Base-by-base conservation (phyloP, 35 echinoderm and acorn worm genomes). In the Anneissia japonica region DNA sequence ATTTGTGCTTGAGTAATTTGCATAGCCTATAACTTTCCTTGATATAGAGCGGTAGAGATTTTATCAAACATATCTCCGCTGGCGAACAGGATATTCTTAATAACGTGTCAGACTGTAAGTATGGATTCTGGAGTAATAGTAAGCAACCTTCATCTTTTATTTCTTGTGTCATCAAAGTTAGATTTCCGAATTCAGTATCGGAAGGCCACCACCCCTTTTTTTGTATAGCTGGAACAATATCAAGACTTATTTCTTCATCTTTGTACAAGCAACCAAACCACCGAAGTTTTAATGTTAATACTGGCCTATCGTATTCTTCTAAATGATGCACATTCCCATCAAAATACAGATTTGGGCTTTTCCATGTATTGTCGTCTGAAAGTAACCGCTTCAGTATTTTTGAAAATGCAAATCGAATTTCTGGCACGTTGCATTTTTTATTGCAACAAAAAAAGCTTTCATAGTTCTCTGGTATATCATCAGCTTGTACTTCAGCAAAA, bases 231-330 rank as follows among this genome's bases (percentile, higher is more conserved):
- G 51, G 51, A 64, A 23, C 51, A 64, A 64, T 64, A 64, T 64
- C 51, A 64, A 64, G 51, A 64, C 51, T 64, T 64, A 64, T 64
- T 64, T 64, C 51, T 64, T 64, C 51, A 64, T 64, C 51, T 64
- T 64, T 64, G 51, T 64, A 64, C 51, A 64, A 64, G 51, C 51
- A 64, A 64, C 51, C 51, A 64, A 64, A 64, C 51, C 51, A 64
- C 51, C 51, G 51, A 64, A 64, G 51, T 64, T 64, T 64, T 64
- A 64, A 64, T 23, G 51, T 64, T 23, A 64, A 64, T 1, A 64
- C 51, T 64, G 51, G 51, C 21, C 51, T 64, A 64, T 64, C 51
- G 51, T 64, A 64, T 64, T 64, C 51, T 64, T 64, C 51, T 64
- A 26, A 64, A 64, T 64, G 51, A 12, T 64, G 51, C 51, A 64